These are phyloP conservation scores for Epicauta chinensis DNA, from an alignment of 1,140 invertebrate species.

Conservation along the genomic window DNA sequence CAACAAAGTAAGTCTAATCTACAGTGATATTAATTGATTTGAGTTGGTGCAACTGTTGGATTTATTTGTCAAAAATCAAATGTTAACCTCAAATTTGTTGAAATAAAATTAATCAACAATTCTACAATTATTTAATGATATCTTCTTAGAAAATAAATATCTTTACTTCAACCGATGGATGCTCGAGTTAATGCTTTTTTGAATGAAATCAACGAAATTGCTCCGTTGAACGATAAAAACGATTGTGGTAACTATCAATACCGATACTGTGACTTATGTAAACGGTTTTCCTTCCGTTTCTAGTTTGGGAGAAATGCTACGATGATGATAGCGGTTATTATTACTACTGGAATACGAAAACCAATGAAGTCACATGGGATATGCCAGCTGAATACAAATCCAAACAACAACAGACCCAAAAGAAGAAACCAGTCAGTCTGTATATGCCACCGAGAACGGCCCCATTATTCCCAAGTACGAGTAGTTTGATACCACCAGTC, in stretches of 20 bases:
- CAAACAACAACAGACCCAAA: conserved; percentile 2
- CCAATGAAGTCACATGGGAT: conserved; percentile 69
- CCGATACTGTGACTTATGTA: background rate
- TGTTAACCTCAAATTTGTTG: no score
- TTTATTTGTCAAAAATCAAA: no score
- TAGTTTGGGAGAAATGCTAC: conserved; percentile 61
- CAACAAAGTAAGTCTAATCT: no score
- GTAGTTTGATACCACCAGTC: conserved; percentile 5
- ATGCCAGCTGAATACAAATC: conserved; percentile 50
- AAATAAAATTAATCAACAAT: no score
- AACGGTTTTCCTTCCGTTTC: conserved; percentile 6
- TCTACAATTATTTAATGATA: no score
- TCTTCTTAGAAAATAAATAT: no score
- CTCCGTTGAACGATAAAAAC: conserved; percentile 23
- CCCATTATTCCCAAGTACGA: conserved; percentile 21
- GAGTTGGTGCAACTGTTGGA: no score
- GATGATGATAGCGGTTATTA: conserved; percentile 61
- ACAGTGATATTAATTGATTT: no score
- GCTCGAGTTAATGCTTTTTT: conserved; percentile 38
- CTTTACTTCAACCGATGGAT: conserved; percentile 26
- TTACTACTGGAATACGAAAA: conserved; percentile 68
- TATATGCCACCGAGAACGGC: conserved; percentile 19
- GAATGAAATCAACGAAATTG: conserved; percentile 41
- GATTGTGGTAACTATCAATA: conserved; percentile 10
- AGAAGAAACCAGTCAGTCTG: conserved; percentile 18